Conservation (phyloP, 1,140 invertebrate genomes). For the Drosophila ogumai region DNA sequence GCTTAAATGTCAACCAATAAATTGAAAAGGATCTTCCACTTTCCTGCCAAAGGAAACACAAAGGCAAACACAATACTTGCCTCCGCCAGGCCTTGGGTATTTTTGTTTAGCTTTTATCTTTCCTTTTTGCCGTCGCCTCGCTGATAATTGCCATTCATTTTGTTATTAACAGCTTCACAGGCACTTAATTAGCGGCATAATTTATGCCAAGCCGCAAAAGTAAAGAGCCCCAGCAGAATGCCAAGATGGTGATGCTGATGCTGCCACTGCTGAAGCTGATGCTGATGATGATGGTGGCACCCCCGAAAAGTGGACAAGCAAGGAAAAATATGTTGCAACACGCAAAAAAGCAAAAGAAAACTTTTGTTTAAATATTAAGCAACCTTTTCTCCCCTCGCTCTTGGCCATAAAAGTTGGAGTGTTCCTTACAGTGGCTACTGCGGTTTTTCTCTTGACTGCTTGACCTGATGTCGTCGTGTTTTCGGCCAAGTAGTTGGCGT, state of each 20-base stretch:
- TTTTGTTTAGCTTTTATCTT: slow-evolving; percentile 25
- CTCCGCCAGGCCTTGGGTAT: slow-evolving; percentile 14
- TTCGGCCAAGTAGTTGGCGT: slow-evolving; percentile 51
- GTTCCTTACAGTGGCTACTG: slow-evolving; percentile 28
- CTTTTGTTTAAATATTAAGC: slow-evolving; percentile 75
- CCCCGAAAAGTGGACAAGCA: slow-evolving; percentile 47
- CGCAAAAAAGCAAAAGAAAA: slow-evolving; percentile 9
- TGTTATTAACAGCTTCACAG: slow-evolving; percentile 61
- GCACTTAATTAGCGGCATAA: slow-evolving; percentile 71
- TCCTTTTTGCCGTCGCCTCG: slow-evolving; percentile 9
- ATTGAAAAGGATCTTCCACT: not conserved
- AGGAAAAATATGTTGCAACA: slow-evolving; percentile 42
- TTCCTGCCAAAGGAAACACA: slow-evolving; percentile 9
- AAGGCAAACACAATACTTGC: slow-evolving; percentile 22
- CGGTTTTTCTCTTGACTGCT: slow-evolving; percentile 52
- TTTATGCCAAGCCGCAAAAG: slow-evolving; percentile 51
- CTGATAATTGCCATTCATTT: slow-evolving; percentile 69
- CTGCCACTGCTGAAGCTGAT: not conserved
- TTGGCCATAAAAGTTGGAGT: slow-evolving; percentile 61
- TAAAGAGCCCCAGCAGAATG: slow-evolving; percentile 28
- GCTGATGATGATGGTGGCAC: slow-evolving; percentile 8
- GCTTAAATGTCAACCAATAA: slow-evolving; percentile 21
- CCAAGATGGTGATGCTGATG: slow-evolving; percentile 24
- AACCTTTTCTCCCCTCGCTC: slow-evolving; percentile 2
- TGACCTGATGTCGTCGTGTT: slow-evolving; percentile 55